Base-by-base conservation (phyloP, 2,888 invertebrate species). In the Metopia argyrocephala region DNA sequence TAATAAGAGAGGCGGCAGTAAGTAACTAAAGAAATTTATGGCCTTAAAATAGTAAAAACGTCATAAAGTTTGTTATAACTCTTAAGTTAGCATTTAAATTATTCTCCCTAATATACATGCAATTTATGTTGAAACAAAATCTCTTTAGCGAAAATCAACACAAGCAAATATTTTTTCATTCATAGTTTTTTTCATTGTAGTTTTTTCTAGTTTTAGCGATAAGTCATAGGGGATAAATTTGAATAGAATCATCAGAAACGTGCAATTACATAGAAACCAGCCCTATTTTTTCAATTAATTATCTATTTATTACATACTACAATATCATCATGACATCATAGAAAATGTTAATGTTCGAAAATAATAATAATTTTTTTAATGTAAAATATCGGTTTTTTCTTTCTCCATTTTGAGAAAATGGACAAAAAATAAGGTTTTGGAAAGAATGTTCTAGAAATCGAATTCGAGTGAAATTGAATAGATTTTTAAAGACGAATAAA, bases 111-210 rank as follows among this genome's bases (percentile, higher is more conserved):
- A 7, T 38, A 12, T 2, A 3, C 38, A 12, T 38, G 9, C 12
- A 12, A 12, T 38, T 38, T 38, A 38, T 38, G n/a, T n/a, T n/a
- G n/a, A n/a, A 38, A 38, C 15, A 18, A 68, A 3, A 56, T 45
- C 28, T 74, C 28, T 57, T 57, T 45, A 12, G 31, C 23, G 2
- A 18, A 18, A 31, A 31, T 45, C 23, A 38, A 50, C 25, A 23
- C 0, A 57, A 12, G n/a, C n/a, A 3, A 62, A 54, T 61, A n/a
- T 28, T 66, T 21, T 65, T 81, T 78, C 76, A 78, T 81, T 74
- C 80, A 78, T 76, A 20, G 12, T n/a, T 54, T 31, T 57, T 52
- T 46, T 38, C 56, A 20, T 64, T 38, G 20, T 2, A n/a, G 12
- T n/a, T 61, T 68, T 15, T 61, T 21, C 7, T 20, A 52, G n/a